Percentiles rank a stretch among this genome's conserved stretches.
These are phyloP conservation scores for Syngnathus typhle DNA, from an alignment of 2,113 vertebrate genomes.

Conservation along the genomic window DNA sequence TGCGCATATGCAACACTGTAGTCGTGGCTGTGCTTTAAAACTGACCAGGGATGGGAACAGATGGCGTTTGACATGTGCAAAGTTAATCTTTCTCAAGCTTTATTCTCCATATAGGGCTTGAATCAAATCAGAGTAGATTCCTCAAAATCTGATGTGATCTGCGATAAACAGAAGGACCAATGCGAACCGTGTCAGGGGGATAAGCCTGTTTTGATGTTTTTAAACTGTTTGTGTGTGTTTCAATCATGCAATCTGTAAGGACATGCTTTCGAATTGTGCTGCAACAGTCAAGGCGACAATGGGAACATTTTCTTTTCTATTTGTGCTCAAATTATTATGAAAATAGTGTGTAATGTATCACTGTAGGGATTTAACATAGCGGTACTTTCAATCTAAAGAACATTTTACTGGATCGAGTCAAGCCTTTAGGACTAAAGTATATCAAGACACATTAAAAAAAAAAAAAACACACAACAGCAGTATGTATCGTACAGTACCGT, in stretches of 20 bases:
- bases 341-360: neutral
- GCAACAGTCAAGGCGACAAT: neutral
- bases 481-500: neutral
- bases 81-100: slow-evolving; percentile 45
- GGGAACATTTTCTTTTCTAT: neutral
- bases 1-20: neutral
- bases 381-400: neutral
- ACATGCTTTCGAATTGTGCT: neutral
- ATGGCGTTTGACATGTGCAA: slow-evolving; percentile 40
- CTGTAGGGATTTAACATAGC: neutral
- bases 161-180: neutral
- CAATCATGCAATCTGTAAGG: slow-evolving; percentile 1
- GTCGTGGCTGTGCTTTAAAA: neutral
- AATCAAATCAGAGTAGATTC: slow-evolving; percentile 27
- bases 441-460: neutral
- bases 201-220: neutral
- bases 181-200: neutral
- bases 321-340: neutral
- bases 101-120: slow-evolving; percentile 30
- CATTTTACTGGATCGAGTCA: neutral
- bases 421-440: neutral
- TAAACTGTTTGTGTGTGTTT: slow-evolving; percentile 6
- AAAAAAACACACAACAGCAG: neutral
- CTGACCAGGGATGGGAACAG: slow-evolving; percentile 28
- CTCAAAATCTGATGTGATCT: slow-evolving; percentile 11